A percentile compares a stretch with the other conserved stretches of the same genome.
Conservation (phyloP, 2,888 invertebrate genomes). For the Limnephilus rhombicus region DNA sequence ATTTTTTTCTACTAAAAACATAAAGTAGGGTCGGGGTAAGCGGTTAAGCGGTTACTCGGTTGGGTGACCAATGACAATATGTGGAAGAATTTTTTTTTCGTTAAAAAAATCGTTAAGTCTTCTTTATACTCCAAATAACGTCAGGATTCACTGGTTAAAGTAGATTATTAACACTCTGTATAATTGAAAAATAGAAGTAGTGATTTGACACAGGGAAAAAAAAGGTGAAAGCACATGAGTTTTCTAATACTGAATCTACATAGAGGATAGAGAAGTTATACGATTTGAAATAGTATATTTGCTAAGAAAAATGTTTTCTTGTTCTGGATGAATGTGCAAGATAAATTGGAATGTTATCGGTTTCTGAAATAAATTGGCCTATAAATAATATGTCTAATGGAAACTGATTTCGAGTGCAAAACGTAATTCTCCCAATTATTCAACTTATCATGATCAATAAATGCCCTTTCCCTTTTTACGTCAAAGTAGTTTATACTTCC, state of each 20-base stretch:
- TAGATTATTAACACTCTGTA: too few species aligned
- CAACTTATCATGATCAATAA: neutral
- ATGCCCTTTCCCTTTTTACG: neutral
- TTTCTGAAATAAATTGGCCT: neutral
- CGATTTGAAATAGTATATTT: neutral
- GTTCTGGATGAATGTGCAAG: neutral
- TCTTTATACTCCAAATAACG: too few species aligned
- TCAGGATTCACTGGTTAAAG: too few species aligned
- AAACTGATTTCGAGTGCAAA: conserved; percentile 1
- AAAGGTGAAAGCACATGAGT: neutral
- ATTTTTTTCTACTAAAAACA: too few species aligned
- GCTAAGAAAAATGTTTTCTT: neutral
- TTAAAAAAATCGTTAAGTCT: too few species aligned
- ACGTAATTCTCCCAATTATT: neutral
- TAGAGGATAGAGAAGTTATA: neutral
- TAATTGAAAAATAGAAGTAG: too few species aligned
- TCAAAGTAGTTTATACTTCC: neutral
- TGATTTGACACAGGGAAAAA: too few species aligned
- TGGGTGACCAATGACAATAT: too few species aligned
- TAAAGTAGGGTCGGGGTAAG: too few species aligned
- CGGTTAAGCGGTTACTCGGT: too few species aligned
- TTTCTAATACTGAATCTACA: neutral
- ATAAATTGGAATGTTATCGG: neutral
- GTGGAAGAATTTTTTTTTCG: too few species aligned
- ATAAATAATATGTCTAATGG: neutral